Conservation (phyloP, 2,797 vertebrate species). For the Delichon dasypus region DNA sequence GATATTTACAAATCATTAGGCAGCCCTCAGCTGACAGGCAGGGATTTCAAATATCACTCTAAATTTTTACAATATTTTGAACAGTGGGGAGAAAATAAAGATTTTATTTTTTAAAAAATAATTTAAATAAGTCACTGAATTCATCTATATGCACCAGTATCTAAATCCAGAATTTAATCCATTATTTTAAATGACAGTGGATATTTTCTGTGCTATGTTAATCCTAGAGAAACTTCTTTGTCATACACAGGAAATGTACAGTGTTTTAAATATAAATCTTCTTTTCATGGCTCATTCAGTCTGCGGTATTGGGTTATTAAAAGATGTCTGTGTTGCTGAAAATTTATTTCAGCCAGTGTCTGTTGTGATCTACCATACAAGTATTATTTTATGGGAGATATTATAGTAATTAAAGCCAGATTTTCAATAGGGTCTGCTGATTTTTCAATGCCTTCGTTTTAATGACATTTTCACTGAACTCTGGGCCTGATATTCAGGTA, state of each 20-base stretch:
- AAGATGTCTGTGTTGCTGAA: not conserved
- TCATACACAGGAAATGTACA: not conserved
- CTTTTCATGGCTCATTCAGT: not conserved
- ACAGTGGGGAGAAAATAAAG: not conserved
- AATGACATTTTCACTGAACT: not conserved
- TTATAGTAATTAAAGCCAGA: not conserved
- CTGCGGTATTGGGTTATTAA: not conserved
- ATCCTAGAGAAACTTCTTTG: not conserved
- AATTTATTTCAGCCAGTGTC: not conserved
- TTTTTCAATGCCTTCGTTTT: not conserved
- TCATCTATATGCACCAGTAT: not conserved
- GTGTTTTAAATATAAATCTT: not conserved
- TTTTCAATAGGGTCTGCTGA: not conserved
- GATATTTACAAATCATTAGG: slow-evolving; percentile 66
- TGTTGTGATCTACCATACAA: not conserved
- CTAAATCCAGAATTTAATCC: not conserved
- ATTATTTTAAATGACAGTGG: not conserved
- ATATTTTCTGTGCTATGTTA: not conserved
- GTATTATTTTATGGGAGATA: not conserved
- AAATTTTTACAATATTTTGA: slow-evolving; percentile 29
- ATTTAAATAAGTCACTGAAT: not conserved
- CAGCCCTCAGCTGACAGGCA: slow-evolving; percentile 22
- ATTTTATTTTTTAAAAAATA: not conserved
- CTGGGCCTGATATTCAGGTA: not conserved
- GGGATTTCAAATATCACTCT: slow-evolving; percentile 22